Conservation (phyloP, 2,113 vertebrate genomes). For the Bufo bufo region DNA sequence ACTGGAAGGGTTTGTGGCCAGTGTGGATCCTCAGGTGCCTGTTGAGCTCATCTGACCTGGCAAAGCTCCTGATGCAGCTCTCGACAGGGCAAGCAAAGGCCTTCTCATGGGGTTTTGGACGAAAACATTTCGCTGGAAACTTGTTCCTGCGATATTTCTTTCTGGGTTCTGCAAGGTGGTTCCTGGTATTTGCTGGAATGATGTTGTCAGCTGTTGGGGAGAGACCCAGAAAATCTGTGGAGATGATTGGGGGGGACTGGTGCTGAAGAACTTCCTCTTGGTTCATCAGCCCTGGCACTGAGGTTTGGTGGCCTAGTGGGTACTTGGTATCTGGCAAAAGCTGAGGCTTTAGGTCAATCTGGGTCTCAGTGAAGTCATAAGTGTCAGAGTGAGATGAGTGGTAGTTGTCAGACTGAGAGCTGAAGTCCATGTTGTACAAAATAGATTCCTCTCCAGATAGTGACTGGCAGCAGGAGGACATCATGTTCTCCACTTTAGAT, state of each 20-base stretch:
- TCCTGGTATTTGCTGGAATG: constrained; percentile 72
- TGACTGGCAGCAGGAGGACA: constrained; percentile 71
- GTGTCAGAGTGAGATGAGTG: background rate
- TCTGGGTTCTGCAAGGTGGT: constrained; percentile 72
- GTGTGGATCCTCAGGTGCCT: constrained; percentile 96
- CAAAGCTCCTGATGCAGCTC: constrained; percentile 92
- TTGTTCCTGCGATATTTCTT: constrained; percentile 79
- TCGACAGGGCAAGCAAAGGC: constrained; percentile 95
- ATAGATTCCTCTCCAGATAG: constrained; percentile 55
- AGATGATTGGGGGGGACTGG: constrained; percentile 65
- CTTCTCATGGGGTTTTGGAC: constrained; percentile 89
- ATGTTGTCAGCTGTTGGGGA: constrained; percentile 73
- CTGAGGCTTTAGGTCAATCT: constrained; percentile 55
- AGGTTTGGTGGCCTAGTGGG: constrained; percentile 54
- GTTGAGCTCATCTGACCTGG: constrained; percentile 95
- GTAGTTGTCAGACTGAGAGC: constrained; percentile 64
- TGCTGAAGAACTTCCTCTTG: constrained; percentile 59
- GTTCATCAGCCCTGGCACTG: constrained; percentile 32
- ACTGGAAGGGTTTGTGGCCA: constrained; percentile 97
- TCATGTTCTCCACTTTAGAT: constrained; percentile 71
- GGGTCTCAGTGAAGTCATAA: constrained; percentile 62
- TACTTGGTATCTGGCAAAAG: constrained; percentile 60
- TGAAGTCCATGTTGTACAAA: constrained; percentile 64
- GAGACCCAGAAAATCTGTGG: constrained; percentile 76
- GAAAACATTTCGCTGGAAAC: constrained; percentile 82